phyloP scores from a whole-genome alignment of 1,140 invertebrate genomes.

The Telenomus remus region DNA sequence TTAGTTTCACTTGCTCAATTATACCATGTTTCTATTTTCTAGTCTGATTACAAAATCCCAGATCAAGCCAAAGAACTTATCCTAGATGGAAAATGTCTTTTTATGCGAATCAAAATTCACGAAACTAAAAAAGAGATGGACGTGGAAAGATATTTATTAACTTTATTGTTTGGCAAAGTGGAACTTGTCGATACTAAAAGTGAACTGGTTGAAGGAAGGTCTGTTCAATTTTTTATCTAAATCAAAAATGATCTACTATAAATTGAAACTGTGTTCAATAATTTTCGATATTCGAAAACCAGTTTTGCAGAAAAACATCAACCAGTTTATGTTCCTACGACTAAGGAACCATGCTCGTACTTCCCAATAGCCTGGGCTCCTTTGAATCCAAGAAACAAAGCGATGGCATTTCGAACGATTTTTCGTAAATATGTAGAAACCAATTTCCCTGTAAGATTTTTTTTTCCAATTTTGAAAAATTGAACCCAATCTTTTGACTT shows the following conservation, averaged over 20 bases:
- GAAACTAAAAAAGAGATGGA: slow-evolving; percentile 62
- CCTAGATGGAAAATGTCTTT: slow-evolving; percentile 68
- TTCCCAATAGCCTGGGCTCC: slow-evolving; percentile 70
- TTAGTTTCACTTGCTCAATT: no score
- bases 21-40: no score
- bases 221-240: slow-evolving; percentile 4
- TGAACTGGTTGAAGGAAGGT: slow-evolving; percentile 65
- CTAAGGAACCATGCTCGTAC: slow-evolving; percentile 60
- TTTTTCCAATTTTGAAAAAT: no score
- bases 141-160: slow-evolving; percentile 65
- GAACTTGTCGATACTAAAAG: slow-evolving; percentile 55
- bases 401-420: slow-evolving; percentile 62
- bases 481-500: no score
- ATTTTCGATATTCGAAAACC: background rate
- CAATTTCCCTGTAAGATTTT: slow-evolving; percentile 68
- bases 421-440: slow-evolving; percentile 67
- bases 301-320: slow-evolving; percentile 67
- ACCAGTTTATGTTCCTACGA: slow-evolving; percentile 59
- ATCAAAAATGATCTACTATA: slow-evolving; percentile 7
- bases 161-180: slow-evolving; percentile 64
- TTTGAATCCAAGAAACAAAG: slow-evolving; percentile 68
- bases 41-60: slow-evolving; percentile 65
- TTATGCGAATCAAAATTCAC: slow-evolving; percentile 64
- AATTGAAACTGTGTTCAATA: no score
- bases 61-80: slow-evolving; percentile 63